These are phyloP conservation scores for Cyphomyrus discorhynchus DNA, from an alignment of 2,113 vertebrate species.

Conservation along the genomic window DNA sequence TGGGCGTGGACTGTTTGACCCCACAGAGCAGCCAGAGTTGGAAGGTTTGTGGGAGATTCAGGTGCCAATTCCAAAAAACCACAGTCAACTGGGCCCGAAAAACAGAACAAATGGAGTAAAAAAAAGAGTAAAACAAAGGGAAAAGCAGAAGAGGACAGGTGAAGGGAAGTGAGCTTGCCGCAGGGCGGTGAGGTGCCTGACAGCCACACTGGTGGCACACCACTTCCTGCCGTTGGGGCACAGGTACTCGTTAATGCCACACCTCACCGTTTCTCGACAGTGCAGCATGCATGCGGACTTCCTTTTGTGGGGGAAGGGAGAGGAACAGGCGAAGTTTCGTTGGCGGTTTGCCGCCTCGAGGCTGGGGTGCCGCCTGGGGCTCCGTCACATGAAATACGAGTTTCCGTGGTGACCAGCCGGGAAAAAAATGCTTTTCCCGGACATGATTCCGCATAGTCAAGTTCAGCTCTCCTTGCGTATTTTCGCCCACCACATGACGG, in stretches of 20 bases:
- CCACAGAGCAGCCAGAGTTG: not conserved
- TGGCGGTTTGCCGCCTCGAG: not conserved
- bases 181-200: not conserved
- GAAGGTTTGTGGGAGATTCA: not conserved
- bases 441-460: not conserved
- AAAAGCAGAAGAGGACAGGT: not conserved
- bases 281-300: not conserved
- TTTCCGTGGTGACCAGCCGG: not conserved
- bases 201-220: not conserved
- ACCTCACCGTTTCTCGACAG: not conserved
- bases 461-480: not conserved
- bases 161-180: not conserved
- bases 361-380: not conserved
- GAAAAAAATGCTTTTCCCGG: not conserved
- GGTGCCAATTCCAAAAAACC: not conserved
- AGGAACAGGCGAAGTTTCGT: not conserved
- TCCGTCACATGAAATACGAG: not conserved
- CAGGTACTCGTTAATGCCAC: not conserved
- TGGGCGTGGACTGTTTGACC: not conserved
- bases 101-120: not conserved
- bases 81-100: not conserved
- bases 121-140: not conserved
- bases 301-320: not conserved
- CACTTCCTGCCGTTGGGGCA: not conserved
- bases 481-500: not conserved